These are phyloP conservation scores for Dicranocentrus wangi DNA, from an alignment of 2,888 invertebrate genomes.

Conservation along the genomic window DNA sequence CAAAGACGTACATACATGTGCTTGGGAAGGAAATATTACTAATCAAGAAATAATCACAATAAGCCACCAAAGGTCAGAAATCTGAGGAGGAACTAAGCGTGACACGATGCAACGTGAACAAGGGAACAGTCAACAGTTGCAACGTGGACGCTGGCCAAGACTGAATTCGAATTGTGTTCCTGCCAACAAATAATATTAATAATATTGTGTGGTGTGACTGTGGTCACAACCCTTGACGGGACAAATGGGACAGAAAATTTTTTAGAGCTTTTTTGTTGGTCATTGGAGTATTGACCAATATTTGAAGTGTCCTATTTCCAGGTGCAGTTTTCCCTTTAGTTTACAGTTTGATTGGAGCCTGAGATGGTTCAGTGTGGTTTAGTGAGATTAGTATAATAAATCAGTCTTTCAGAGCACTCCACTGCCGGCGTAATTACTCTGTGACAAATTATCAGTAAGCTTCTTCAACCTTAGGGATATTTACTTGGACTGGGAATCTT, in stretches of 20 bases:
- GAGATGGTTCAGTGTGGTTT: too few relatives aligned
- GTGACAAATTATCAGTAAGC: background rate
- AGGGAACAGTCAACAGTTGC: too few relatives aligned
- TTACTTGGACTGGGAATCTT: conserved; percentile 27
- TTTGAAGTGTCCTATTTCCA: conserved; percentile 7
- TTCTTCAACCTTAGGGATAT: too few relatives aligned
- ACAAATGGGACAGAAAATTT: conserved; percentile 4
- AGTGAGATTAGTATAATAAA: background rate
- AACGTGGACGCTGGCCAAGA: too few relatives aligned
- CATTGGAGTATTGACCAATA: too few relatives aligned
- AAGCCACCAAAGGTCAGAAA: conserved; percentile 32
- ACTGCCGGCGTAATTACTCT: conserved; percentile 6
- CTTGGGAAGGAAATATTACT: conserved; percentile 12
- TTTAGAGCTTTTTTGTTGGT: background rate
- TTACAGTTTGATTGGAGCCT: background rate
- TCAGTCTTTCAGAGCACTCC: background rate
- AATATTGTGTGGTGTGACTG: too few relatives aligned
- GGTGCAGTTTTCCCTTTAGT: background rate
- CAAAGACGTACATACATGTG: background rate
- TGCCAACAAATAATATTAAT: too few relatives aligned
- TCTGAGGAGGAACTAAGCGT: too few relatives aligned
- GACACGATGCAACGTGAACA: too few relatives aligned
- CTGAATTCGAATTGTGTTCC: too few relatives aligned
- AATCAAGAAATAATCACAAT: conserved; percentile 36
- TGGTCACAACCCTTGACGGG: background rate